Conservation (phyloP, 2,113 vertebrate genomes). For the Chloropsis hardwickii region DNA sequence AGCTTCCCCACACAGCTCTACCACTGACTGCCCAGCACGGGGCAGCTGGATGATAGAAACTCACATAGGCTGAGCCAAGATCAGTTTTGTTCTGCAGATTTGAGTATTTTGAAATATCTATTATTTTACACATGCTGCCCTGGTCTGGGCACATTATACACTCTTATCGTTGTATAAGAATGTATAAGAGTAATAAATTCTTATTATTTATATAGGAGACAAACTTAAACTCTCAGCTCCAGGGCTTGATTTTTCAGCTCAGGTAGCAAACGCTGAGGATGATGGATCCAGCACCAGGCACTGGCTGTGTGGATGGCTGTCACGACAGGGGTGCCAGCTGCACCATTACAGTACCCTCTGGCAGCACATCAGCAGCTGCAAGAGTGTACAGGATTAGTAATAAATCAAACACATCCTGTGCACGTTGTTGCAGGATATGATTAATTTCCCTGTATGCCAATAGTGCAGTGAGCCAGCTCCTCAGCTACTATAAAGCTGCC, state of each 20-base stretch:
- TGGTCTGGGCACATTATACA: fast-evolving
- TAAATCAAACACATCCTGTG: conserved; percentile 52
- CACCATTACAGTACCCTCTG: conserved; percentile 3
- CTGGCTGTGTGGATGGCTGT: background rate
- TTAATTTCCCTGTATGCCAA: conserved; percentile 41
- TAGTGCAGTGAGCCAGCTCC: background rate
- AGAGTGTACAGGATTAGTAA: conserved; percentile 23
- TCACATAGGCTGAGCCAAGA: background rate
- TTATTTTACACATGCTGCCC: background rate
- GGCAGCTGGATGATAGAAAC: background rate
- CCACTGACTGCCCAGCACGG: fast-evolving
- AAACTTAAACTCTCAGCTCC: background rate
- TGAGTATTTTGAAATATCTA: background rate
- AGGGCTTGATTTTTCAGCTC: background rate
- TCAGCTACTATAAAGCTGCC: background rate
- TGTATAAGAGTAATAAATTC: background rate
- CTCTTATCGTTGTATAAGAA: background rate
- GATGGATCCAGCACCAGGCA: background rate
- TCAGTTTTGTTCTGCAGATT: background rate
- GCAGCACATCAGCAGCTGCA: conserved; percentile 48
- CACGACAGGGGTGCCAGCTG: conserved; percentile 36
- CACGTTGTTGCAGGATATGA: conserved; percentile 33
- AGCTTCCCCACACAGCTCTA: background rate
- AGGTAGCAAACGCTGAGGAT: background rate
- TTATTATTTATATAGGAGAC: background rate